Percentiles rank a stretch among this genome's conserved stretches.
These are phyloP conservation scores for Drosophila falleni DNA, from an alignment of 2,888 invertebrate species.

Conservation along the genomic window DNA sequence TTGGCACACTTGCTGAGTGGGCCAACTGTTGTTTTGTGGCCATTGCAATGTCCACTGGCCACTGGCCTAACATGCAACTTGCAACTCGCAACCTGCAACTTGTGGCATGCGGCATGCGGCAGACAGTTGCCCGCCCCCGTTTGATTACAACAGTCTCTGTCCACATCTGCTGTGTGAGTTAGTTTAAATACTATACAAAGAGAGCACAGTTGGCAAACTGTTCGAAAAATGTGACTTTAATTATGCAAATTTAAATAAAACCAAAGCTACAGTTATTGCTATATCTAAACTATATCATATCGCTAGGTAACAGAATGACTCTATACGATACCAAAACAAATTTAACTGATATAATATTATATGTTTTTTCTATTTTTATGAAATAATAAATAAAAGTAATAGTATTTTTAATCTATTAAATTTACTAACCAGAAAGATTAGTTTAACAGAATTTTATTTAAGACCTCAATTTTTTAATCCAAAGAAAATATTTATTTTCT, in stretches of 20 bases:
- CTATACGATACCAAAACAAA: too few species aligned
- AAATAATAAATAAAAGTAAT: too few species aligned
- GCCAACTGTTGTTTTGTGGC: constrained; percentile 54
- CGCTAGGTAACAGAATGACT: too few species aligned
- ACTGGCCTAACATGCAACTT: constrained; percentile 37
- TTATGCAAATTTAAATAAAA: constrained; percentile 24
- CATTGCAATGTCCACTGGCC: constrained; percentile 12
- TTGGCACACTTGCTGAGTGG: constrained; percentile 76
- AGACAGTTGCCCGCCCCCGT: constrained; percentile 29
- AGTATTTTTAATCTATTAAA: too few species aligned
- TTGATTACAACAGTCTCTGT: constrained; percentile 49
- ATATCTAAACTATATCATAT: background rate
- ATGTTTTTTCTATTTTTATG: too few species aligned
- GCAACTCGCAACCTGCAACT: constrained; percentile 3
- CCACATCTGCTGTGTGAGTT: constrained; percentile 22
- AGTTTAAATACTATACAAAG: background rate
- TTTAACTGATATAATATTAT: too few species aligned
- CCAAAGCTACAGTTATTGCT: background rate
- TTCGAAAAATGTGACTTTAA: constrained; percentile 15
- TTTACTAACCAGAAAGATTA: too few species aligned
- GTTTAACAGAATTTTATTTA: too few species aligned
- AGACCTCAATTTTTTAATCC: too few species aligned
- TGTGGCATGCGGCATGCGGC: constrained; percentile 13
- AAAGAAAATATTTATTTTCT: too few species aligned
- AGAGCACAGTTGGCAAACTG: constrained; percentile 4